These are phyloP conservation scores for Zootermopsis nevadensis DNA, from an alignment of 2,888 invertebrate species.

Conservation along the genomic window DNA sequence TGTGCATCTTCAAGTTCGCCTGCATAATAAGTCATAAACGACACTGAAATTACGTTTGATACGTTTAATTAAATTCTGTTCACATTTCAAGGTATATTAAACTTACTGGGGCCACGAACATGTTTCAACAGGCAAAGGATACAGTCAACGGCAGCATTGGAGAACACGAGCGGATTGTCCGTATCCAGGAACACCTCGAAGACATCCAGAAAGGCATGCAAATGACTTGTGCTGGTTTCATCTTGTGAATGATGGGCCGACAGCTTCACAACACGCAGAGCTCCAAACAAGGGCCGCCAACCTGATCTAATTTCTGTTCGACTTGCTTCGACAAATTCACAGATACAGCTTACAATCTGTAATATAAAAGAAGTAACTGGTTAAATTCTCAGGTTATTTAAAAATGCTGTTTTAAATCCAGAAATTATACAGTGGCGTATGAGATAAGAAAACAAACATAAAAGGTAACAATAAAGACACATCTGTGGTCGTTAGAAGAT, in stretches of 20 bases:
- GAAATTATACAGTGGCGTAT: no score
- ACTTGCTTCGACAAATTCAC: constrained; percentile 96
- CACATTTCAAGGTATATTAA: not conserved
- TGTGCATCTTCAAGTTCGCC: constrained; percentile 51
- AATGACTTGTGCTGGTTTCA: constrained; percentile 66
- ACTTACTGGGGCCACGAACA: constrained; percentile 75
- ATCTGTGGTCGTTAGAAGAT: no score
- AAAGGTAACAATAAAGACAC: no score
- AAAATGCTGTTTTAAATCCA: no score
- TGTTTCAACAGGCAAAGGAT: constrained; percentile 88
- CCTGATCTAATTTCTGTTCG: constrained; percentile 94
- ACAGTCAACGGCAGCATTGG: constrained; percentile 94
- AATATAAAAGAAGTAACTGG: constrained; percentile 55
- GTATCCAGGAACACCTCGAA: constrained; percentile 94
- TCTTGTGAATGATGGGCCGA: constrained; percentile 45
- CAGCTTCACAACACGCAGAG: constrained; percentile 82
- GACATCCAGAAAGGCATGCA: constrained; percentile 85
- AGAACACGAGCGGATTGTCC: constrained; percentile 92
- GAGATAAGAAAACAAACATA: no score
- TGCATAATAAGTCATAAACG: constrained; percentile 8
- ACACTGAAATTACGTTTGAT: no score
- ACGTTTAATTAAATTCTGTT: not conserved
- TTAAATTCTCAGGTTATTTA: no score
- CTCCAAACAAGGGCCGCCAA: constrained; percentile 96
- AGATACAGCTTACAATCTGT: constrained; percentile 93